Percentiles rank a stretch among this genome's conserved stretches.
These are phyloP conservation scores for Campoplex nolae DNA, from an alignment of 2,888 invertebrate species.

Conservation along the genomic window DNA sequence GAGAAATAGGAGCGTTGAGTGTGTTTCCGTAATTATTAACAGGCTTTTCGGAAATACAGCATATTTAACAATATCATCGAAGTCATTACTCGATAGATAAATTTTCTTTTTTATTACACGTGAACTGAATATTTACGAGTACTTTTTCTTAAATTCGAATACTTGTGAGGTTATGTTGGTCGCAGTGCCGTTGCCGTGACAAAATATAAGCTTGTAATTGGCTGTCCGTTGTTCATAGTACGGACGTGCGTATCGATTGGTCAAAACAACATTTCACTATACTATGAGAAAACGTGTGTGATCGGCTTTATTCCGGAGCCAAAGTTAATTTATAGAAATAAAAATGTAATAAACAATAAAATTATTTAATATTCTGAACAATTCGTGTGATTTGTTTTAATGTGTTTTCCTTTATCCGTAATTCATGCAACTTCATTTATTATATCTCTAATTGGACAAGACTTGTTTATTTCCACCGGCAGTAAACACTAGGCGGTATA, in stretches of 20 bases:
- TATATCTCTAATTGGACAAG: neutral
- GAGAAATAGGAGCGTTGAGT: too few relatives aligned
- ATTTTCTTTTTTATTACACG: neutral
- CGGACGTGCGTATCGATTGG: neutral
- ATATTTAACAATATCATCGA: neutral
- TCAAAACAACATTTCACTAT: neutral
- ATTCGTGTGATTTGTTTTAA: neutral
- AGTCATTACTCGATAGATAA: neutral
- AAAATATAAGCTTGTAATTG: neutral
- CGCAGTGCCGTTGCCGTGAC: neutral
- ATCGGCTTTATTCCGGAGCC: neutral
- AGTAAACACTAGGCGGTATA: constrained; percentile 13
- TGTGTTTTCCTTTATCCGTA: neutral
- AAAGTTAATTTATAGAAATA: neutral
- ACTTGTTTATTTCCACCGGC: neutral
- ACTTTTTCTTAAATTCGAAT: too few relatives aligned
- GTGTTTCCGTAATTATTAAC: too few relatives aligned
- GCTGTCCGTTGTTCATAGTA: neutral
- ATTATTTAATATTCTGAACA: neutral
- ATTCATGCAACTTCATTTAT: neutral
- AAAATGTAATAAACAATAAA: neutral
- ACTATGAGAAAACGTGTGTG: neutral
- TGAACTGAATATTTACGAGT: neutral
- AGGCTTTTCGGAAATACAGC: too few relatives aligned
- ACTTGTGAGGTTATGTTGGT: neutral